phyloP scores from a whole-genome alignment of 2,113 vertebrate species.

The Phoenicopterus ruber region DNA sequence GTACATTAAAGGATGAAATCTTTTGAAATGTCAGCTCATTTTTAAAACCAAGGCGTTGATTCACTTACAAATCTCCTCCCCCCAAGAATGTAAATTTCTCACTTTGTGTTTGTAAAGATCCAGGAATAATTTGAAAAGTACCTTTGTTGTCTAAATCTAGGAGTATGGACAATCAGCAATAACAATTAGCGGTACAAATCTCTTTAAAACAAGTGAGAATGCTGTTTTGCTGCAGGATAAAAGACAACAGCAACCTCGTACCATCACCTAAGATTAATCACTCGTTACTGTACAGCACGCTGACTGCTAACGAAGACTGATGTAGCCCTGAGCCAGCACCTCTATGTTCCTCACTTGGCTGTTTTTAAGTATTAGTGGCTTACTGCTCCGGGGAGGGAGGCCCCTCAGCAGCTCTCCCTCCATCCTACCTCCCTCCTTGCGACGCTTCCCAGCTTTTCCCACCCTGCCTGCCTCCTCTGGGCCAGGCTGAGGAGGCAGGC shows the following conservation, averaged over 20 bases:
- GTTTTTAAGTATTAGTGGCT: neutral
- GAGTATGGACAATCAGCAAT: too few relatives aligned
- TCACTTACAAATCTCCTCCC: neutral
- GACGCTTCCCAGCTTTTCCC: neutral
- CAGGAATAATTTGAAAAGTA: neutral
- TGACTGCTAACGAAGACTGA: neutral
- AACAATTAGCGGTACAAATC: too few relatives aligned
- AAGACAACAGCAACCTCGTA: neutral
- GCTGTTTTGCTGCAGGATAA: neutral
- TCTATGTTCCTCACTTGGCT: neutral
- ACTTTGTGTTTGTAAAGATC: neutral
- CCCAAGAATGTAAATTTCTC: neutral
- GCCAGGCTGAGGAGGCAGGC: too few relatives aligned
- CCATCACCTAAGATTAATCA: fast-evolving
- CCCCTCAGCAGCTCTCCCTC: neutral
- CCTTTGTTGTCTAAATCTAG: neutral
- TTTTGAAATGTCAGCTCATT: neutral
- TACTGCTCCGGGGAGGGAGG: too few relatives aligned
- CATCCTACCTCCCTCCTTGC: neutral
- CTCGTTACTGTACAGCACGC: neutral
- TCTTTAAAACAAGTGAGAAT: neutral
- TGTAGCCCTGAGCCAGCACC: neutral
- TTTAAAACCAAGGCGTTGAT: neutral
- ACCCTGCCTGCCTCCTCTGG: neutral
- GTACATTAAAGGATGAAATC: neutral